These are phyloP conservation scores for Oxyura jamaicensis DNA, from an alignment of 2,113 vertebrate genomes.

Conservation along the genomic window DNA sequence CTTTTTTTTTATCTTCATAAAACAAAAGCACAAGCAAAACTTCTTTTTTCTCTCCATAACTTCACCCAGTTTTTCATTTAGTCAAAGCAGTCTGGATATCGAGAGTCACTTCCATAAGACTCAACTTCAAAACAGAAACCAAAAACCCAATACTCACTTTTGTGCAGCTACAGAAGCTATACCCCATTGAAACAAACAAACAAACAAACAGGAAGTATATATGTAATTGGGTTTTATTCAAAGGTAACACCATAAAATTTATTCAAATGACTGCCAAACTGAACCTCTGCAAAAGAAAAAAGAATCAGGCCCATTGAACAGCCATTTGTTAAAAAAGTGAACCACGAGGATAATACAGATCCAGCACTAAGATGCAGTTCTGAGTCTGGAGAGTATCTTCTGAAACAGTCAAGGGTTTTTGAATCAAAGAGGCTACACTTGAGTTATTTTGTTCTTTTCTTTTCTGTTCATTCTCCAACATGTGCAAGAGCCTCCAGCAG, in stretches of 20 bases:
- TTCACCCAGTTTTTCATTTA: neutral
- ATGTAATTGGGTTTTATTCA: neutral
- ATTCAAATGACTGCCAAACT: neutral
- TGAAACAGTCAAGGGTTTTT: neutral
- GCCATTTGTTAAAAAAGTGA: neutral
- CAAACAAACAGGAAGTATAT: neutral
- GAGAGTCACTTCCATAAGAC: neutral
- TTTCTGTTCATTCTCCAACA: neutral
- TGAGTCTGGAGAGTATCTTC: neutral
- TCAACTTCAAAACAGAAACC: neutral
- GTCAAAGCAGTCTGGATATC: neutral
- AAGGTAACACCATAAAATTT: neutral
- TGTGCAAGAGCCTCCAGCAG: neutral
- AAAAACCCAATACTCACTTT: neutral
- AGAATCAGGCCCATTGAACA: neutral
- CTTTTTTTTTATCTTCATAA: neutral
- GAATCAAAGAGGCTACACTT: neutral
- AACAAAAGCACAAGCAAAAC: too few species aligned
- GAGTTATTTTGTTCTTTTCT: fast-evolving
- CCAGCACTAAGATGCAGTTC: neutral
- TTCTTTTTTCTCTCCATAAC: neutral
- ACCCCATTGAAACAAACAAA: neutral
- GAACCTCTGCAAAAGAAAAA: neutral
- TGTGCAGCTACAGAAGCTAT: neutral
- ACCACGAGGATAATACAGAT: neutral